Base-by-base conservation (phyloP, 2,113 vertebrate species). In the Podarcis muralis region DNA sequence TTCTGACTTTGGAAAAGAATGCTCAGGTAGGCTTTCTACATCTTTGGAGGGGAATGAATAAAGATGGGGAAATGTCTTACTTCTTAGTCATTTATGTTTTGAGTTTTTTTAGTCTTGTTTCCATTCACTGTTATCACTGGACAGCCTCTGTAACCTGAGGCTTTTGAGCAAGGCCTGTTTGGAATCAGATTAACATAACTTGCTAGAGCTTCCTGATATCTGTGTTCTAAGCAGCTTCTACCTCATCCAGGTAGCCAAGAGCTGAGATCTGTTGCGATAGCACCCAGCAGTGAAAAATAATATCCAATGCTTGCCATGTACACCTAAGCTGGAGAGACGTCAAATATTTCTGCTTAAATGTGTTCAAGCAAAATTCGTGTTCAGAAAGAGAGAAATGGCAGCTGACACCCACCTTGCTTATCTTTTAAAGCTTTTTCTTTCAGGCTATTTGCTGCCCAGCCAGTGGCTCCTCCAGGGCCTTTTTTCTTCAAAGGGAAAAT, bases 11-110 rank as follows among this genome's bases (percentile, higher is more conserved):
- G 91, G 78, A 91, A 75, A 88, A 85, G 23, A 88, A 87, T 91
- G 90, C 85, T 92, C 84, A 88, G 83, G 66, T 85, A 87, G 87
- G 79, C 91, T 91, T 94, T 30, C 92, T 90, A 69, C 89, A 90
- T 53, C 78, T 88, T 95, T 91, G 92, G 88, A 93, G 86, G 88
- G 84, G 79, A 94, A 87, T 59, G 59, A 53, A 87, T 23, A 71
- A 1, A 32, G n/a, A 22, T 12, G 25, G 53, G 6, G 89, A 93
- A 91, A 92, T 94, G 92, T 89, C 83, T 89, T 84, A 59, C 90
- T 18, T 72, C 53, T n/a, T 32, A 75, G 53, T 37, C 91, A 69
- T 87, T 84, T 83, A 59, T 91, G 53, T 84, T 84, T 8, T 22
- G 22, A 87, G 84, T 74, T 79, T 81, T 57, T 87, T 86, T 89